These are phyloP conservation scores for Triplophysa bombifrons DNA, from an alignment of 2,797 vertebrate genomes.

Conservation along the genomic window DNA sequence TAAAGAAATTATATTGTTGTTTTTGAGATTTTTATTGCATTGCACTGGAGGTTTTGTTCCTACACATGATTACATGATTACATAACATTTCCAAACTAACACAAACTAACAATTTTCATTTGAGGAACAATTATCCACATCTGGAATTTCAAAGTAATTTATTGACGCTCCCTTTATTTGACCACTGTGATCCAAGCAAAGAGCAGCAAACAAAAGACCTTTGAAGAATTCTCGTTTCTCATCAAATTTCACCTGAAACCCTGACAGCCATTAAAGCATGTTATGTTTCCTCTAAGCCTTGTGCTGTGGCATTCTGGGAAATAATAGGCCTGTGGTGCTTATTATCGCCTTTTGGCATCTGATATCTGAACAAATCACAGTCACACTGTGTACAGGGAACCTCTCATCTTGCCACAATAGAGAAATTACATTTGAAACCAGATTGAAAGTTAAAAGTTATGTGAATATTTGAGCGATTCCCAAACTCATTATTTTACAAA, in stretches of 20 bases:
- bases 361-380: constrained; percentile 41
- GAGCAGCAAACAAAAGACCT: background rate
- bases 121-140: background rate
- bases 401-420: constrained; percentile 6
- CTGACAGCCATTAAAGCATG: constrained; percentile 38
- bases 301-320: constrained; percentile 50
- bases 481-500: constrained; percentile 40
- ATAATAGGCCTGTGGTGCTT: constrained; percentile 57
- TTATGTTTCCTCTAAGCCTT: constrained; percentile 41
- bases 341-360: constrained; percentile 57
- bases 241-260: constrained; percentile 13
- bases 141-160: background rate
- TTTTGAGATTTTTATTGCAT: background rate
- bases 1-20: background rate
- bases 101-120: background rate
- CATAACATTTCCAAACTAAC: background rate
- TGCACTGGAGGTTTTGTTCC: background rate
- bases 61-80: background rate
- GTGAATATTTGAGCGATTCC: constrained; percentile 18
- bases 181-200: background rate
- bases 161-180: background rate
- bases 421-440: constrained; percentile 11
- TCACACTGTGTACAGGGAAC: constrained; percentile 23
- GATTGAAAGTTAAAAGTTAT: constrained; percentile 45
- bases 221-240: constrained; percentile 6